Evolutionary conservation across 2,113 vertebrate genomes (phyloP), one percentile per base, ranked within the genome.

Genomic region (Corythoichthys haematopterus): DNA sequence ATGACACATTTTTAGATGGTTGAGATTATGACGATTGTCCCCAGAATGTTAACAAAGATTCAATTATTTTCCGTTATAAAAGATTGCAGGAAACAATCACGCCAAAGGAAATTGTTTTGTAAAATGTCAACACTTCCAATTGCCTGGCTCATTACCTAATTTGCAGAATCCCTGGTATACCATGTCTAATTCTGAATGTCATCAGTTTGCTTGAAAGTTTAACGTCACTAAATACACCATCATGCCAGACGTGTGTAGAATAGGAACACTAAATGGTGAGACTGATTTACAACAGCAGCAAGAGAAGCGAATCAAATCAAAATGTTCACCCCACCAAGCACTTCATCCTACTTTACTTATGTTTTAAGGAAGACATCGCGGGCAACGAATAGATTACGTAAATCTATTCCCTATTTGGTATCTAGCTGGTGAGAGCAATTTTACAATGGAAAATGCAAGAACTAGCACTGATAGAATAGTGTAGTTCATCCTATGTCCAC

Each of bases 401-500:
- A 36, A 56, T 43, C 12, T 53, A 56, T 1, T 6, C 28, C 33
- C 33, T 33, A 3, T 33, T 55, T 55, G 9, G 7, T 11, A 55
- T 33, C 4, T 3, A 28, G 16, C 3, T 53, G n/a, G 16, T 51
- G 16, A 51, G 20, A 53, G 55, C 55, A 35, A 56, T 11, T 6
- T 35, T 56, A 1, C 35, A 56, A 55, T 6, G 11, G 28, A 52
- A 52, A 52, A 52, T 20, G n/a, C 5, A 1, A 11, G 3, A 9
- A 28, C 20, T 28, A 28, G 38, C 6, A 15, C 14, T 36, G 2
- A 37, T 10, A 7, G 8, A n/a, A 52, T 52, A 38, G 16, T 79
- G 83, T 43, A 66, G 66, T 87, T 78, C 64, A 40, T 37, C 45
- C 61, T 28, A 51, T 67, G 61, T 69, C 84, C 83, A 84, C 83